phyloP scores from a whole-genome alignment of 2,888 invertebrate species.

The Eretmocerus hayati region DNA sequence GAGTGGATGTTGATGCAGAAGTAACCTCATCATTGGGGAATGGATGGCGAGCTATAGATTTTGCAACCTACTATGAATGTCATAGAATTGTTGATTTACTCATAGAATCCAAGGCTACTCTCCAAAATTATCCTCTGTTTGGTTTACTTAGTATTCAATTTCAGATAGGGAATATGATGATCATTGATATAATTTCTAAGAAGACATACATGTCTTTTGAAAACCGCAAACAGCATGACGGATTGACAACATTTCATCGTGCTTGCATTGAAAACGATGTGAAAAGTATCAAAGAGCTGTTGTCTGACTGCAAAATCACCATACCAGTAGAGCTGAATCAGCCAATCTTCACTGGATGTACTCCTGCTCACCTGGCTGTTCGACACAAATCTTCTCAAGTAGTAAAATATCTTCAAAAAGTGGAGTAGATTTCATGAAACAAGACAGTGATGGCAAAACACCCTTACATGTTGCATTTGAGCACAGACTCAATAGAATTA shows the following conservation, averaged over 20 bases:
- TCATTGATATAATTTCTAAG: too few relatives aligned
- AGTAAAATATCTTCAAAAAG: neutral
- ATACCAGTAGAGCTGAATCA: too few relatives aligned
- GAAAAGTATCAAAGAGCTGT: too few relatives aligned
- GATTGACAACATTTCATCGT: too few relatives aligned
- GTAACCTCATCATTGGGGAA: neutral
- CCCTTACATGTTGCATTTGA: slow-evolving; percentile 9
- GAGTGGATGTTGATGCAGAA: neutral
- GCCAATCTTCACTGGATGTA: too few relatives aligned
- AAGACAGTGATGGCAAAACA: neutral
- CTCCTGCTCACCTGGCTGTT: slow-evolving; percentile 3
- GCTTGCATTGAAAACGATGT: too few relatives aligned
- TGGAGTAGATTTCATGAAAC: neutral
- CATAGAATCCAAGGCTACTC: neutral
- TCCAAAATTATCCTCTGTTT: too few relatives aligned
- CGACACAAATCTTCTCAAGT: neutral
- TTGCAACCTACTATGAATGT: neutral
- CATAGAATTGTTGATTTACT: neutral
- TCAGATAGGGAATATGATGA: too few relatives aligned
- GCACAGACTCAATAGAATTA: neutral
- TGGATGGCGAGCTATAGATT: neutral
- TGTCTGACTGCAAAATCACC: too few relatives aligned
- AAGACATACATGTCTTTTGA: too few relatives aligned
- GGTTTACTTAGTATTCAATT: too few relatives aligned
- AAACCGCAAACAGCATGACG: too few relatives aligned